Conservation (phyloP, 2,888 invertebrate species). For the Leptinotarsa peninsularis region DNA sequence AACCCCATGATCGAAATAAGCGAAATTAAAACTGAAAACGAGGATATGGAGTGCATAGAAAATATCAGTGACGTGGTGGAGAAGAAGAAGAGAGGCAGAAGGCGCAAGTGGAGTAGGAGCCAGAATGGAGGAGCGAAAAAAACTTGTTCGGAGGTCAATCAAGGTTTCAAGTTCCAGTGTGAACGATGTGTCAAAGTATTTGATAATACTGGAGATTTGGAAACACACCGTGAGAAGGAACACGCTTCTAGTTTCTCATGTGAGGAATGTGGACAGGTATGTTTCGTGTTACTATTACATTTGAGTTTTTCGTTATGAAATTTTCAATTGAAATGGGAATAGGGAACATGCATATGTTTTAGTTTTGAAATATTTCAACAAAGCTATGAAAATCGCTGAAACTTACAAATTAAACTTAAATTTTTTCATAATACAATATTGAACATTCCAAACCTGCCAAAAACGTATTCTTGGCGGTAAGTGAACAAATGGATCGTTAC, state of each 20-base stretch:
- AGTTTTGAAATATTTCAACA: not conserved
- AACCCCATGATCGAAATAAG: conserved; percentile 26
- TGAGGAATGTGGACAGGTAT: conserved; percentile 65
- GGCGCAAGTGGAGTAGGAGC: conserved; percentile 59
- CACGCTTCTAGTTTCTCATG: conserved; percentile 65
- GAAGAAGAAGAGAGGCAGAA: conserved; percentile 53
- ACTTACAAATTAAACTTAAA: too few relatives aligned
- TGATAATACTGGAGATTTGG: conserved; percentile 59
- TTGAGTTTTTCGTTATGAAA: too few relatives aligned
- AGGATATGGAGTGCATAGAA: conserved; percentile 1
- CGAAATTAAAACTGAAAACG: conserved; percentile 33
- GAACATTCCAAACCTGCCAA: too few relatives aligned
- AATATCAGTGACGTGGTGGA: conserved; percentile 33
- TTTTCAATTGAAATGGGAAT: not conserved
- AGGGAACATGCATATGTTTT: not conserved
- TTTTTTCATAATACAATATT: too few relatives aligned
- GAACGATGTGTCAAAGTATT: conserved; percentile 63
- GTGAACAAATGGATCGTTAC: too few relatives aligned
- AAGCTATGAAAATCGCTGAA: too few relatives aligned
- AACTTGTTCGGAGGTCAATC: conserved; percentile 49
- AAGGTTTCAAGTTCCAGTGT: conserved; percentile 64
- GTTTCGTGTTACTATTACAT: not conserved
- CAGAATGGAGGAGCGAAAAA: conserved; percentile 48
- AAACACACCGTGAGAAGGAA: conserved; percentile 61
- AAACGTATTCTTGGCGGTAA: too few relatives aligned